Percentiles rank a stretch among this genome's conserved stretches.
These are phyloP conservation scores for Chymomyza fuscimana DNA, from an alignment of 2,888 invertebrate genomes.

Conservation along the genomic window DNA sequence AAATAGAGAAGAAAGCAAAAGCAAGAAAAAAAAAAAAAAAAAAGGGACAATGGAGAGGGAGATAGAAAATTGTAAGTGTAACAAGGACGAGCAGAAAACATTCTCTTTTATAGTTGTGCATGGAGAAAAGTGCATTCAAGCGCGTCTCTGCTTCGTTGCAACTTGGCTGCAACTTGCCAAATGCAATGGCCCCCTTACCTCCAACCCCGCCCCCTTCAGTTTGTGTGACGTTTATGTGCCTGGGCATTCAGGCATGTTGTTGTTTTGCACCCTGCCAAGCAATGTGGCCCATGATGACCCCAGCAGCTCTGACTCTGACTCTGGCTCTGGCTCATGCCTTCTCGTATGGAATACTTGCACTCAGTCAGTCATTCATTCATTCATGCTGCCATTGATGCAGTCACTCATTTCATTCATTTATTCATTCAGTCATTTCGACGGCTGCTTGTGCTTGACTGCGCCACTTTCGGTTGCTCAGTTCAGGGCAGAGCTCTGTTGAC, in stretches of 20 bases:
- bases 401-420: slow-evolving; percentile 35
- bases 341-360: slow-evolving; percentile 2
- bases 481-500: slow-evolving; percentile 54
- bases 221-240: slow-evolving; percentile 10
- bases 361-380: slow-evolving; percentile 35
- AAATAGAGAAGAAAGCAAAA: background rate
- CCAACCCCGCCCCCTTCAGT: background rate
- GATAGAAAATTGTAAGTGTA: background rate
- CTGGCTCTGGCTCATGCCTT: too few relatives aligned
- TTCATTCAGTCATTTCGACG: slow-evolving; percentile 43
- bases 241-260: slow-evolving; percentile 3
- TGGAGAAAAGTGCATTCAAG: slow-evolving; percentile 36
- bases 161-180: background rate
- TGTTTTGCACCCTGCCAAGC: background rate
- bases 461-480: slow-evolving; percentile 67
- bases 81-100: background rate
- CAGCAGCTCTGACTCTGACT: background rate
- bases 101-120: background rate
- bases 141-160: background rate
- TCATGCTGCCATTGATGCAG: slow-evolving; percentile 30
- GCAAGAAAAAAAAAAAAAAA: background rate
- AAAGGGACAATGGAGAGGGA: too few relatives aligned
- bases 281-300: background rate
- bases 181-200: background rate
- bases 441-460: slow-evolving; percentile 26